Conservation (phyloP, 2,797 vertebrate genomes). For the Pseudochaenichthys georgianus region DNA sequence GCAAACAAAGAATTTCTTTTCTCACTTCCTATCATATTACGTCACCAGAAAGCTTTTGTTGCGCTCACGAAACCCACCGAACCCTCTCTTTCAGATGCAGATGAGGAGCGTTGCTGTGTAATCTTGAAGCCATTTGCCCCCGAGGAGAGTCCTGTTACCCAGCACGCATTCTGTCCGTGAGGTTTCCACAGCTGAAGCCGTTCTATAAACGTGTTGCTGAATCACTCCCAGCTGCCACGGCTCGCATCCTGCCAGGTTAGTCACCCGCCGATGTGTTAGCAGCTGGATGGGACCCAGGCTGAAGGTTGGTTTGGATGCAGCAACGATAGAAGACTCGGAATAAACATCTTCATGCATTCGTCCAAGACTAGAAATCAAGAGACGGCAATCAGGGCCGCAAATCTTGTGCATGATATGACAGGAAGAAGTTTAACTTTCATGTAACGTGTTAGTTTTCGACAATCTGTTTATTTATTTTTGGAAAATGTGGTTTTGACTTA, state of each 20-base stretch:
- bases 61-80: conserved; percentile 33
- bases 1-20: conserved; percentile 26
- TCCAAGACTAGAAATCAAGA: background rate
- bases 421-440: background rate
- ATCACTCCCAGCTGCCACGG: conserved; percentile 91
- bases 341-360: background rate
- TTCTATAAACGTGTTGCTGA: conserved; percentile 79
- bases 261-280: conserved; percentile 54
- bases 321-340: conserved; percentile 5
- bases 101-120: conserved; percentile 61
- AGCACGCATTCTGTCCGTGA: conserved; percentile 85
- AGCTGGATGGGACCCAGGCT: conserved; percentile 45
- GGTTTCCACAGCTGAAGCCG: conserved; percentile 79
- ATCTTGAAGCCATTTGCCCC: conserved; percentile 88
- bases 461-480: no score
- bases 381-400: background rate
- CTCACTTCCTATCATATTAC: conserved; percentile 36
- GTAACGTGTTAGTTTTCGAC: no score
- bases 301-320: conserved; percentile 30
- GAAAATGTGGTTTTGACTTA: no score
- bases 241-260: conserved; percentile 70
- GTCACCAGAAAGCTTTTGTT: conserved; percentile 37
- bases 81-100: conserved; percentile 31
- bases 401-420: background rate
- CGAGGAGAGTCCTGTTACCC: conserved; percentile 84